Conservation (phyloP, 2,113 vertebrate genomes). For the Anhinga anhinga region DNA sequence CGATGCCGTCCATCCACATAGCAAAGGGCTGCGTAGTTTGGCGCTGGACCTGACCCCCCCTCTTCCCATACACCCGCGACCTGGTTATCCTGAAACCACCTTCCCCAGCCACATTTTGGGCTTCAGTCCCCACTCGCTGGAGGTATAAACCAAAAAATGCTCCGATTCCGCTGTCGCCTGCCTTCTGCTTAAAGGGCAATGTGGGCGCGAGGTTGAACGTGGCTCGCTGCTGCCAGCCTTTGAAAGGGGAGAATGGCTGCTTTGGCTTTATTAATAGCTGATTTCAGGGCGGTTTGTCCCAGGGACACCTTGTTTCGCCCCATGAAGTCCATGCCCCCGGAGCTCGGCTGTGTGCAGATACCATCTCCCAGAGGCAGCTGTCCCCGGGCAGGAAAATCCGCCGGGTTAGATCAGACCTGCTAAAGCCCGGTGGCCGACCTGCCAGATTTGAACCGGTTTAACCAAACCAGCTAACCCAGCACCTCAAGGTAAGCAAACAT, state of each 20-base stretch:
- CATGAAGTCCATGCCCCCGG: neutral
- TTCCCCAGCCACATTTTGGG: neutral
- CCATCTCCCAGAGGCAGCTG: neutral
- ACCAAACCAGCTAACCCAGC: neutral
- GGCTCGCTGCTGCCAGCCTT: neutral
- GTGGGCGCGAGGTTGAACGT: accelerated
- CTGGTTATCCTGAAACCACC: neutral
- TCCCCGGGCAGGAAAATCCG: neutral
- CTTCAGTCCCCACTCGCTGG: accelerated
- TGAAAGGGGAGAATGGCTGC: neutral
- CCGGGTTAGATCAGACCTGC: neutral
- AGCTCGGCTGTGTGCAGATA: neutral
- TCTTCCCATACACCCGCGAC: neutral
- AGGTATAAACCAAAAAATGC: neutral
- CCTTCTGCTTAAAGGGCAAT: neutral
- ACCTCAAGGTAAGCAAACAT: neutral
- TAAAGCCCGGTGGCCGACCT: neutral
- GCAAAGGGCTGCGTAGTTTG: neutral
- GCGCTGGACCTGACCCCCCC: neutral
- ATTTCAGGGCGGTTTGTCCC: neutral
- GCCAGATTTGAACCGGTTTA: neutral
- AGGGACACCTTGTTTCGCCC: neutral
- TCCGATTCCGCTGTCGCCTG: neutral
- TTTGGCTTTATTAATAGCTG: neutral
- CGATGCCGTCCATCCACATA: accelerated